Conservation (phyloP, 2,888 invertebrate species). For the Myathropa florea region DNA sequence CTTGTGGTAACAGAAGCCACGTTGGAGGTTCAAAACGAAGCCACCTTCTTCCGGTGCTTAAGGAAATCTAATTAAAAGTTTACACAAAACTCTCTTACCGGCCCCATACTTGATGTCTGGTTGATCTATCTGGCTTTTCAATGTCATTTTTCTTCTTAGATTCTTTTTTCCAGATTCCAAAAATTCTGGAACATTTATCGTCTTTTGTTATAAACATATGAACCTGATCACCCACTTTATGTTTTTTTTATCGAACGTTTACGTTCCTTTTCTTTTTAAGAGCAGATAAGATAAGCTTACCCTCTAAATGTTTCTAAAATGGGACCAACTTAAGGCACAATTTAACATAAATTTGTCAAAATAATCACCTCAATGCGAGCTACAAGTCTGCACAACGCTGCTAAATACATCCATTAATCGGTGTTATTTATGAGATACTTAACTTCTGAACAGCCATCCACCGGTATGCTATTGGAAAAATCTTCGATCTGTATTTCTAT, state of each 20-base stretch:
- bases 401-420: conserved; percentile 62
- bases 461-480: conserved; percentile 16
- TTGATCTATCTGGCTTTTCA: no score
- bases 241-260: neutral
- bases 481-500: conserved; percentile 21
- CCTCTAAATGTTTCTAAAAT: conserved; percentile 11
- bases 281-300: conserved; percentile 6
- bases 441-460: conserved; percentile 47
- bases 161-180: neutral
- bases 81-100: no score
- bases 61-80: no score
- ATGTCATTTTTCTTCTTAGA: no score
- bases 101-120: no score
- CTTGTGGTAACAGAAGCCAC: no score
- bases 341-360: conserved; percentile 67
- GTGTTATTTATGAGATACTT: conserved; percentile 63
- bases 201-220: neutral
- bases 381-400: conserved; percentile 57
- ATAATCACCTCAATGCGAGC: conserved; percentile 46
- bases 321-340: conserved; percentile 30
- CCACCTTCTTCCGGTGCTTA: no score
- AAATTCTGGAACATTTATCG: neutral
- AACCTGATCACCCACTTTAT: neutral
- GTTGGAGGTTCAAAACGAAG: no score
- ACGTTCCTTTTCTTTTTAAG: neutral